These are phyloP conservation scores for Phengaris alcon DNA, from an alignment of 2,888 invertebrate species.

Conservation along the genomic window DNA sequence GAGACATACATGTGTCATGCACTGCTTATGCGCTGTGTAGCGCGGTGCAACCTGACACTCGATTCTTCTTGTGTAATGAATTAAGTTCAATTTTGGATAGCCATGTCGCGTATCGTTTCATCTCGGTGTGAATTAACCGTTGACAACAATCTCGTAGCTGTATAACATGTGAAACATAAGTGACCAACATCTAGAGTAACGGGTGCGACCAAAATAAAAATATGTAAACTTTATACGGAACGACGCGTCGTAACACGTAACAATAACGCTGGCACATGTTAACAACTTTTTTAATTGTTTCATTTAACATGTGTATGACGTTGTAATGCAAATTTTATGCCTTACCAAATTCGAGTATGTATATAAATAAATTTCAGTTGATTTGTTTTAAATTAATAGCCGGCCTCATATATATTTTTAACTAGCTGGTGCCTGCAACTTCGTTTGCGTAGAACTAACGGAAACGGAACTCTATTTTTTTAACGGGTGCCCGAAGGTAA, in stretches of 20 bases:
- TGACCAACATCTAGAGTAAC: constrained; percentile 18
- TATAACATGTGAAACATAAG: background rate
- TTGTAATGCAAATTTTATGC: constrained; percentile 22
- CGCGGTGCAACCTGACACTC: too few species aligned
- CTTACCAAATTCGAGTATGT: background rate
- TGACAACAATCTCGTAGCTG: background rate
- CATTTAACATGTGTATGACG: constrained; percentile 25
- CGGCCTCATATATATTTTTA: background rate
- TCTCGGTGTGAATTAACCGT: too few species aligned
- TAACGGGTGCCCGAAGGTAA: too few species aligned
- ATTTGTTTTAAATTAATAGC: background rate
- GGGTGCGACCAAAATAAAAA: constrained; percentile 17
- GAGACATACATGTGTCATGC: too few species aligned
- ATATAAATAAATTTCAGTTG: background rate
- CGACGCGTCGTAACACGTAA: constrained; percentile 14
- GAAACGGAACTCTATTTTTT: too few species aligned
- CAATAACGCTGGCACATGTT: constrained; percentile 7
- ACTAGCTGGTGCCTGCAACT: background rate
- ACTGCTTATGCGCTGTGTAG: too few species aligned
- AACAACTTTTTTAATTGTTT: constrained; percentile 26
- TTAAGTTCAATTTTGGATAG: too few species aligned
- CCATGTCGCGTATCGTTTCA: too few species aligned
- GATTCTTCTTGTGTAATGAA: too few species aligned
- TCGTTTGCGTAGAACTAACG: background rate
- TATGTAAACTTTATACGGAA: constrained; percentile 13